Evolutionary conservation across 2,113 vertebrate species (phyloP).

Genomic region (Pachycephala philippinensis): DNA sequence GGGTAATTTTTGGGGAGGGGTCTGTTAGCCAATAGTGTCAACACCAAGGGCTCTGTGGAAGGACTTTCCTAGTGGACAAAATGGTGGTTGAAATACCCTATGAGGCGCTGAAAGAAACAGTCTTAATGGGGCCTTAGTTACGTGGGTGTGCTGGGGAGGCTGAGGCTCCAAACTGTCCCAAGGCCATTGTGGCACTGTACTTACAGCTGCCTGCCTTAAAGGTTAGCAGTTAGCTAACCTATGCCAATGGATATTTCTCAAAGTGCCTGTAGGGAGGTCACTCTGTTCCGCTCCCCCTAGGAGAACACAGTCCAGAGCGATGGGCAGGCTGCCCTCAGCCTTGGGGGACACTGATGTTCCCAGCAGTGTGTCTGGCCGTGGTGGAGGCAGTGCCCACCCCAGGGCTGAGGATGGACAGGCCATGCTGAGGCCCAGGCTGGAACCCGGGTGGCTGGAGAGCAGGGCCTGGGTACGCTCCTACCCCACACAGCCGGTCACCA

Average conservation of each 20-base stretch:
- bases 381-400: background rate
- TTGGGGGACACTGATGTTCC: background rate
- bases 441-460: background rate
- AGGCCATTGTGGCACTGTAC: background rate
- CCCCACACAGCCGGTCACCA: fast-evolving
- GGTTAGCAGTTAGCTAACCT: background rate
- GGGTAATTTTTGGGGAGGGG: background rate
- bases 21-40: background rate
- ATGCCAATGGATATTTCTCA: background rate
- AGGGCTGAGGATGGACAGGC: background rate
- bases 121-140: background rate
- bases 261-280: background rate
- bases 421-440: background rate
- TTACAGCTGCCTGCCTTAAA: background rate
- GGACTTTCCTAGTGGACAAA: background rate
- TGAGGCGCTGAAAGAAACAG: background rate
- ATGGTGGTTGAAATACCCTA: background rate
- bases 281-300: background rate
- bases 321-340: fast-evolving
- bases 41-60: background rate
- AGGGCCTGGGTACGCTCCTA: background rate
- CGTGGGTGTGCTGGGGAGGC: background rate
- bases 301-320: background rate
- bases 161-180: background rate
- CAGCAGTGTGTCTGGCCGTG: fast-evolving